Evolutionary conservation across 2,797 vertebrate species (phyloP), one percentile per base, ranked within the genome.

Genomic region (Pipistrellus nathusii): DNA sequence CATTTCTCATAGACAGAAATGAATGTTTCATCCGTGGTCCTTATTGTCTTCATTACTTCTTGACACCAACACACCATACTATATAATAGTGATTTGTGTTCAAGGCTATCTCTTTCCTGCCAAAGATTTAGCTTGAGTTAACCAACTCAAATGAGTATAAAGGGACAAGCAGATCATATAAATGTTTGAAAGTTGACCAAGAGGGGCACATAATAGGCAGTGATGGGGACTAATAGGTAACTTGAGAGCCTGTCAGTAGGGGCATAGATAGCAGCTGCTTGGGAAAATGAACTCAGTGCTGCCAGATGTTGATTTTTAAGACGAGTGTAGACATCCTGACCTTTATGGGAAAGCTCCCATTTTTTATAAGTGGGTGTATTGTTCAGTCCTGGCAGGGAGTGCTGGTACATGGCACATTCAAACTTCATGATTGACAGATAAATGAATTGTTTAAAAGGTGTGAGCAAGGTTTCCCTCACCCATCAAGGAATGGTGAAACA

Each of bases 151-250:
- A 64, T 76, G 53, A 72, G 12, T 44, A 53, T 73, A 32, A 88
- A 71, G 20, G 30, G 38, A 48, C 23, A 72, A 71, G 32, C 32
- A 78, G 44, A 75, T 77, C 68, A 73, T n/a, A 90, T 25, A 44
- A 91, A 75, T 73, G 44, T 75, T 32, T 93, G 87, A 53, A 89
- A 66, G 15, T 27, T 87, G 93, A 93, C 44, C 57, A 85, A 95
- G 21, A 30, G 27, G 35, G 23, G 94, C 68, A 85, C 59, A 57
- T 17, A 86, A 41, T 30, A 68, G 88, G 59, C 18, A 55, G 72
- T 44, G 15, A 9, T 81, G 23, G 41, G 53, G 72, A 84, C n/a
- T 66, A 21, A 57, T 90, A 27, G 53, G 41, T 55, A 77, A 76
- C 23, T 48, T 78, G 80, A 85, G 66, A 92, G 9, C 35, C 57